These are phyloP conservation scores for Bubo blakistoni DNA, from an alignment of 2,113 vertebrate genomes.

Conservation along the genomic window DNA sequence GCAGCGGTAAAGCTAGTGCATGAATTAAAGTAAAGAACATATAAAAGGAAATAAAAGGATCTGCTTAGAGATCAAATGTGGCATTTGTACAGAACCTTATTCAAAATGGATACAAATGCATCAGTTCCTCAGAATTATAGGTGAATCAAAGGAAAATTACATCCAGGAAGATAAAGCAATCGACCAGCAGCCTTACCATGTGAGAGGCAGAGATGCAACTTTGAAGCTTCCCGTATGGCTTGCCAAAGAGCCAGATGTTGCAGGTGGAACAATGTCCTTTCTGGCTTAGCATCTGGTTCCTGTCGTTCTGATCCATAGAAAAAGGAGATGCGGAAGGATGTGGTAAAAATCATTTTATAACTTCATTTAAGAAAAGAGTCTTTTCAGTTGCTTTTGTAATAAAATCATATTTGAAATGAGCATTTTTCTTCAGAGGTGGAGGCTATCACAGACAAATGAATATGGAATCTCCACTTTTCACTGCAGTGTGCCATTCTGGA, in stretches of 20 bases:
- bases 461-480: not conserved
- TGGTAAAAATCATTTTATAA: conserved; percentile 56
- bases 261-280: conserved; percentile 70
- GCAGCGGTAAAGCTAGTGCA: conserved; percentile 44
- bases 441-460: not conserved
- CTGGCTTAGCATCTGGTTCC: conserved; percentile 70
- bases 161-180: conserved; percentile 75
- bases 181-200: conserved; percentile 62
- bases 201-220: conserved; percentile 67
- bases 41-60: conserved; percentile 69
- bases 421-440: conserved; percentile 3
- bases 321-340: conserved; percentile 64
- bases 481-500: not conserved
- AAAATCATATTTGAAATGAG: conserved; percentile 13
- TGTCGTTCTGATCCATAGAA: conserved; percentile 63
- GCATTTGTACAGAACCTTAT: conserved; percentile 72
- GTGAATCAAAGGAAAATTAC: conserved; percentile 80
- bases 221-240: conserved; percentile 70
- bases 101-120: conserved; percentile 80
- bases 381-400: conserved; percentile 36
- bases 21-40: conserved; percentile 68
- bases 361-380: conserved; percentile 54
- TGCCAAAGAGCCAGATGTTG: conserved; percentile 78
- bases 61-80: conserved; percentile 71
- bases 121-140: conserved; percentile 75